Evolutionary conservation across 2,888 invertebrate genomes (phyloP), one percentile per base, ranked within the genome.

Genomic region (Atrina japonica): DNA sequence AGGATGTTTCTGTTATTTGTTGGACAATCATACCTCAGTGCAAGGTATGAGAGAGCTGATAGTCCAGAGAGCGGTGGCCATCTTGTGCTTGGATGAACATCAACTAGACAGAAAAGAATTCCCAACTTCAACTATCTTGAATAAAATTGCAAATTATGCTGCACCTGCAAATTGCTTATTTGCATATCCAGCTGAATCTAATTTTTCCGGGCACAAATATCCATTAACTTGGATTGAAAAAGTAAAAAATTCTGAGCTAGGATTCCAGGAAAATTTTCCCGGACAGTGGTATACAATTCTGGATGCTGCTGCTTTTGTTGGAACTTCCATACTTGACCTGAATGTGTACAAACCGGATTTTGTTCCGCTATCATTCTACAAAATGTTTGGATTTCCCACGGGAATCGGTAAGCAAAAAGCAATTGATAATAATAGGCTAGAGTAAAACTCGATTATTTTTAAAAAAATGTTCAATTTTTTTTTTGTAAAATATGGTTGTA

Each of bases 1-100:
- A 16, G 95, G 96, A 1, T 92, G 93, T 60, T 96, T 97, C 88
- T 93, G 94, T 9, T 96, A 97, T 89, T 92, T 96, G 63, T 93
- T 94, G 88, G 97, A 98, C 89, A 98, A 96, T 88, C 99, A 99
- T 89, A 98, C 98, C 0, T 98, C 98, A 1, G 97, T 97, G 0
- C 92, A 98, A 71, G 98, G 99, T 14, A 94, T 98, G 93, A 92
- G 98, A 87, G 95, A 95, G 89, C 87, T 95, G 64, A 94, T 95
- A 1, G 61, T 74, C 3, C 59, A 66, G 3, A 74, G 77, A 61
- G 81, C 83, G 1, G 79, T 78, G 1, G 59, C 30, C 7, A 76
- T 85, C 14, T 49, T 78, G 25, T 88, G 88, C 73, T 0, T 87
- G 41, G 80, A 81, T 56, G 77, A 77, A 66, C 65, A 79, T n/a